These are phyloP conservation scores for Alviniconcha marisindica DNA, from an alignment of 1,140 invertebrate species.

Conservation along the genomic window DNA sequence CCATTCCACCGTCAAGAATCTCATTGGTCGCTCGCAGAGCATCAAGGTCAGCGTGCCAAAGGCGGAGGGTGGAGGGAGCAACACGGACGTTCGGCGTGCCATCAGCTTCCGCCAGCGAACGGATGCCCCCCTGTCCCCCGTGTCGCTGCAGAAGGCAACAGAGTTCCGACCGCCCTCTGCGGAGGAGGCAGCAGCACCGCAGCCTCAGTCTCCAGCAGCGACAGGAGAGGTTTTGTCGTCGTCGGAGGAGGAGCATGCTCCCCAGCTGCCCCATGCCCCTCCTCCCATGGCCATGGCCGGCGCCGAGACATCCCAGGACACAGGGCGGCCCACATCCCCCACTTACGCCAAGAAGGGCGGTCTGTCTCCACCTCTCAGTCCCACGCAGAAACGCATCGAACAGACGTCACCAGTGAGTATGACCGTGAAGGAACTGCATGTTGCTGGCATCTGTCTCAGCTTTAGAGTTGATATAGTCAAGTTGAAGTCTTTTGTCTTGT, in stretches of 20 bases:
- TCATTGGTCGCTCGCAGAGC: constrained; percentile 69
- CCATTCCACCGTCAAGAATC: constrained; percentile 63
- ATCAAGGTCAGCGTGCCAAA: constrained; percentile 59
- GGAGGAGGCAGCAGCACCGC: not conserved
- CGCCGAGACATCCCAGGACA: not conserved
- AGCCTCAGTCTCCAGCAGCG: not conserved
- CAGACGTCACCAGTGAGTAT: constrained; percentile 13
- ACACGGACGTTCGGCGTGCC: constrained; percentile 59
- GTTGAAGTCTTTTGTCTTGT: no score
- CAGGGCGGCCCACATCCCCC: constrained; percentile 24
- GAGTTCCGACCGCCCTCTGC: constrained; percentile 57
- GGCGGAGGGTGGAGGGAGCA: constrained; percentile 45
- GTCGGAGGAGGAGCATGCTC: constrained; percentile 42
- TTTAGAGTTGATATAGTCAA: no score
- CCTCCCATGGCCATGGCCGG: constrained; percentile 50
- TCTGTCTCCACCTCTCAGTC: constrained; percentile 65
- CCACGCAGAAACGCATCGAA: constrained; percentile 57
- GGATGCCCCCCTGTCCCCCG: constrained; percentile 51
- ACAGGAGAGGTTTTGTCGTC: not conserved
- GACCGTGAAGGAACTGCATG: no score
- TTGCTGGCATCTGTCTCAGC: no score
- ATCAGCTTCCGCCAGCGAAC: constrained; percentile 64
- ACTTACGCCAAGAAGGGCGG: constrained; percentile 79
- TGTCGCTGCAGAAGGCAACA: constrained; percentile 65
- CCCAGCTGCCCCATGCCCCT: constrained; percentile 60